Conservation (phyloP, 2,888 invertebrate species). For the Hydrotaea cyrtoneurina region DNA sequence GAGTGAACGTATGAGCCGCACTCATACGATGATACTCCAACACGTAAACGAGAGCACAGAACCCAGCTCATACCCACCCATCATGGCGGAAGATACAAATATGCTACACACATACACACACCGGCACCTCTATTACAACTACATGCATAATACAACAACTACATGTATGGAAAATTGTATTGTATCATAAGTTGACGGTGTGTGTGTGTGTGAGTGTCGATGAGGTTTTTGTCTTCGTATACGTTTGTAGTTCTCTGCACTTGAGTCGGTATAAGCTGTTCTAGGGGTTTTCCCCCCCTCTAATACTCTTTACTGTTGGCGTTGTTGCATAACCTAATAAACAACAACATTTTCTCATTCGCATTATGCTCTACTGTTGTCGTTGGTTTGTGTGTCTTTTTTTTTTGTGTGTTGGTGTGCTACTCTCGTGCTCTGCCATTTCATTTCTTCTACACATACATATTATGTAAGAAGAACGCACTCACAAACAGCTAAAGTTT, state of each 20-base stretch:
- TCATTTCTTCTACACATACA: no score
- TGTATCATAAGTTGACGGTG: no score
- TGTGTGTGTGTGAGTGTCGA: background rate
- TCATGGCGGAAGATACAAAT: background rate
- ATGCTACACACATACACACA: background rate
- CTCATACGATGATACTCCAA: conserved; percentile 27
- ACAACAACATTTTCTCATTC: background rate
- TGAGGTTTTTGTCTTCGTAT: background rate
- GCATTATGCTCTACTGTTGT: background rate
- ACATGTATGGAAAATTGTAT: no score
- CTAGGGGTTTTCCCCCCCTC: background rate
- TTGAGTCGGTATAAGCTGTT: background rate
- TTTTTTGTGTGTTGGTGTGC: background rate
- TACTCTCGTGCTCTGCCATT: background rate
- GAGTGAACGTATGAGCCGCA: background rate
- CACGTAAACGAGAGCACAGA: conserved; percentile 28
- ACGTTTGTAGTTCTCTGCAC: background rate
- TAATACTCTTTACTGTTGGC: background rate
- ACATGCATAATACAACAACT: background rate
- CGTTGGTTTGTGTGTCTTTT: background rate
- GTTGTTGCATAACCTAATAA: background rate
- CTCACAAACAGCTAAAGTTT: background rate
- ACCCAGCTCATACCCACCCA: background rate
- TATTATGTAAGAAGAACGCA: background rate
- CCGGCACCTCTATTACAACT: background rate